phyloP scores from a whole-genome alignment of 1,140 invertebrate species.

The Saccostrea glomerata region DNA sequence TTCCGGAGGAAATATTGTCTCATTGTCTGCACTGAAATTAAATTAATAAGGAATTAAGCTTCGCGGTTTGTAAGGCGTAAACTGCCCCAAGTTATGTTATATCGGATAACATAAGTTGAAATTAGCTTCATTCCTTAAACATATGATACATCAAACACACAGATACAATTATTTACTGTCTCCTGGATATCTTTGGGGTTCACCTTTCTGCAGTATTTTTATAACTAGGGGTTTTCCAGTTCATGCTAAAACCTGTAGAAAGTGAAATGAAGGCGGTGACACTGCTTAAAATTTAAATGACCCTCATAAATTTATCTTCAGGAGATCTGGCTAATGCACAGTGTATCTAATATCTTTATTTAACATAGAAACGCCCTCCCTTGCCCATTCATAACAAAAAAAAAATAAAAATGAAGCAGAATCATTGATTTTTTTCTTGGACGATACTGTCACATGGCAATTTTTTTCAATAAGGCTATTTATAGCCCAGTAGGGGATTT shows the following conservation, averaged over 20 bases:
- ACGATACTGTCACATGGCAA: neutral
- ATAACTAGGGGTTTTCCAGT: slow-evolving; percentile 4
- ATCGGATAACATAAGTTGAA: no score
- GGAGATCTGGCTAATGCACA: neutral
- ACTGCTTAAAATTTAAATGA: neutral
- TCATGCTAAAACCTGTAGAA: neutral
- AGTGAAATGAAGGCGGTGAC: neutral
- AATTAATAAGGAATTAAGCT: no score
- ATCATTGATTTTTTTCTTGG: neutral
- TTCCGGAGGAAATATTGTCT: no score
- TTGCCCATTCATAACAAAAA: neutral
- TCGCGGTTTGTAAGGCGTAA: no score
- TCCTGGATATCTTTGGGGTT: no score
- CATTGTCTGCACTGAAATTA: no score
- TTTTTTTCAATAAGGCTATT: neutral
- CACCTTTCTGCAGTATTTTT: neutral
- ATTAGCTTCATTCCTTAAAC: no score
- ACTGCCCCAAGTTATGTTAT: no score
- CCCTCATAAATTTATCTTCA: neutral
- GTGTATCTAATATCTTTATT: neutral
- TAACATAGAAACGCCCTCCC: neutral
- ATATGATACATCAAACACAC: no score
- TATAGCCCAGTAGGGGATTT: slow-evolving; percentile 1
- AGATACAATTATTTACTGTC: no score
- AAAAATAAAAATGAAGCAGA: neutral